phyloP scores from a whole-genome alignment of 2,797 vertebrate species.

The Rhincodon typus region DNA sequence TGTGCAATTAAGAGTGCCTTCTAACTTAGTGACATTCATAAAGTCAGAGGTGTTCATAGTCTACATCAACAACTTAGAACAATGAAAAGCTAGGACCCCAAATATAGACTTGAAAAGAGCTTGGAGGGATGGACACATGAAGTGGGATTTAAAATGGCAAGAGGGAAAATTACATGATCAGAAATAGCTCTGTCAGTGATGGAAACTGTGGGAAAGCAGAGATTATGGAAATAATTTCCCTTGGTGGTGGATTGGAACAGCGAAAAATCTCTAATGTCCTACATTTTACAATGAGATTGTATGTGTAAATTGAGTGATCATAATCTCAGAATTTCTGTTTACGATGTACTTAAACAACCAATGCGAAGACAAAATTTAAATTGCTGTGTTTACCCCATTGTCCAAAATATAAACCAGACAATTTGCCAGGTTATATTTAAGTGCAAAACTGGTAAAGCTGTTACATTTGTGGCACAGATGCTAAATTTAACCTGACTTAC shows the following conservation, averaged over 20 bases:
- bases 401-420: neutral
- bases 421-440: neutral
- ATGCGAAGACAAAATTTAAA: neutral
- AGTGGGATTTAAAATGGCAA: neutral
- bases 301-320: no score
- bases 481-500: neutral
- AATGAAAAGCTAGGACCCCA: no score
- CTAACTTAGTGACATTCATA: no score
- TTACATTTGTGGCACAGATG: neutral
- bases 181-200: no score
- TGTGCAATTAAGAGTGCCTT: no score
- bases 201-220: no score
- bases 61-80: no score
- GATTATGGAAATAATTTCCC: neutral
- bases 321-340: neutral
- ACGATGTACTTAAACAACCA: neutral
- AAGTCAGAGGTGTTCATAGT: no score
- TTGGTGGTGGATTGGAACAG: neutral
- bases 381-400: neutral
- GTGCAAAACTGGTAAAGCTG: neutral
- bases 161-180: neutral
- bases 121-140: neutral
- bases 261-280: neutral
- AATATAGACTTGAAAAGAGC: no score
- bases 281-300: no score